These are phyloP conservation scores for Calameuta pallipes DNA, from an alignment of 2,888 invertebrate genomes.

Conservation along the genomic window DNA sequence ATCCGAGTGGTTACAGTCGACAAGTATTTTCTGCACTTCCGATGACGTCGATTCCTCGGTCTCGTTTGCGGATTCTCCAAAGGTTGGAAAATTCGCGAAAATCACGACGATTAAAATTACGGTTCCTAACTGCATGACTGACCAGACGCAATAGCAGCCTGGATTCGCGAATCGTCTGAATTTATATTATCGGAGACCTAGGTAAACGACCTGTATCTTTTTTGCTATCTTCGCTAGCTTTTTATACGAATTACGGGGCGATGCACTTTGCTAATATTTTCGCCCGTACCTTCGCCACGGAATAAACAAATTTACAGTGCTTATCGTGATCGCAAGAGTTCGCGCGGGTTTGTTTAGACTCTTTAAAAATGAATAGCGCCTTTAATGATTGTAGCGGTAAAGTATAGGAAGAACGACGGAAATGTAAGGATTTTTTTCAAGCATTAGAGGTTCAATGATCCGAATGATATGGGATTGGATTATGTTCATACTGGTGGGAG, in stretches of 20 bases:
- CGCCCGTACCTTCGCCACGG: conserved; percentile 17
- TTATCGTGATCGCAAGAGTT: conserved; percentile 39
- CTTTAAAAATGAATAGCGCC: neutral
- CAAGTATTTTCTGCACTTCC: conserved; percentile 31
- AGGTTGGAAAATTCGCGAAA: neutral
- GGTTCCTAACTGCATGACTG: conserved; percentile 25
- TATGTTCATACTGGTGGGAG: neutral
- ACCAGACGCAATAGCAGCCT: conserved; percentile 26
- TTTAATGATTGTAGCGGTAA: neutral
- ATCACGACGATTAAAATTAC: conserved; percentile 5
- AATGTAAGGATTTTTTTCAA: neutral
- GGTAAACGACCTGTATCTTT: conserved; percentile 32
- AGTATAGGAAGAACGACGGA: neutral
- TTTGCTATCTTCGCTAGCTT: neutral
- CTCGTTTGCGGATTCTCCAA: neutral
- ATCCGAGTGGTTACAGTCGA: conserved; percentile 52
- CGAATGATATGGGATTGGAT: neutral
- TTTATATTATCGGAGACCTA: neutral
- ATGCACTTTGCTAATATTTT: conserved; percentile 41
- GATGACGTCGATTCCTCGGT: conserved; percentile 16
- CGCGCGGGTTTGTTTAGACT: neutral
- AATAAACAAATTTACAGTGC: conserved; percentile 53
- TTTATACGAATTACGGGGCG: conserved; percentile 18
- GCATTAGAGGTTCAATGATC: neutral
- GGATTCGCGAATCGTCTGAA: neutral